Percentiles rank a stretch among this genome's conserved stretches.
Evolutionary conservation across 2,113 vertebrate genomes (phyloP).

Genomic region (Sula dactylatra): DNA sequence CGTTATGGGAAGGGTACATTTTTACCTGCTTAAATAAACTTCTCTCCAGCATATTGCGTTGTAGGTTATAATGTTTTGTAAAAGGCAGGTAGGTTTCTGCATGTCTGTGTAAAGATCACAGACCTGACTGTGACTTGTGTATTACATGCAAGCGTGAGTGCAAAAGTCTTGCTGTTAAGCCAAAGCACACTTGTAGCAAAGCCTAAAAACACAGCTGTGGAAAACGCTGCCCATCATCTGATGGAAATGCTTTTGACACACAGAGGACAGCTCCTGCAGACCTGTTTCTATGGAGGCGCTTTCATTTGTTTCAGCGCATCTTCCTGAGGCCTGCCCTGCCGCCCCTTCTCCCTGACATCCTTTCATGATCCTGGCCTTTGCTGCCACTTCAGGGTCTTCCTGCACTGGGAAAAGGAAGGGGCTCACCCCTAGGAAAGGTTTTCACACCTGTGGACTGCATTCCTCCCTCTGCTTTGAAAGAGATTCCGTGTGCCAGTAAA

Average conservation of each 20-base stretch:
- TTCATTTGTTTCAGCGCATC: neutral
- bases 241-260: slow-evolving; percentile 6
- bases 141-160: neutral
- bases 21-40: slow-evolving; percentile 4
- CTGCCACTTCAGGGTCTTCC: neutral
- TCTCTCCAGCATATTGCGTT: neutral
- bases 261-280: neutral
- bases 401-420: neutral
- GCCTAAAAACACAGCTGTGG: neutral
- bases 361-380: neutral
- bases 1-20: neutral
- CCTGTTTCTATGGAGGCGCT: neutral
- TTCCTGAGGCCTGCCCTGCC: neutral
- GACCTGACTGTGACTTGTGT: neutral
- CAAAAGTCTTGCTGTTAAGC: neutral
- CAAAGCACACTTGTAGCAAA: neutral
- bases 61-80: neutral
- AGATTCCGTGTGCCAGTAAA: neutral
- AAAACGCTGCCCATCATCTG: neutral
- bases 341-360: neutral
- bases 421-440: neutral
- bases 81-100: neutral
- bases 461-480: neutral
- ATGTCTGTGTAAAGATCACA: neutral
- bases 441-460: neutral